These are phyloP conservation scores for Lycocorax pyrrhopterus DNA, from an alignment of 2,113 vertebrate species.

Conservation along the genomic window DNA sequence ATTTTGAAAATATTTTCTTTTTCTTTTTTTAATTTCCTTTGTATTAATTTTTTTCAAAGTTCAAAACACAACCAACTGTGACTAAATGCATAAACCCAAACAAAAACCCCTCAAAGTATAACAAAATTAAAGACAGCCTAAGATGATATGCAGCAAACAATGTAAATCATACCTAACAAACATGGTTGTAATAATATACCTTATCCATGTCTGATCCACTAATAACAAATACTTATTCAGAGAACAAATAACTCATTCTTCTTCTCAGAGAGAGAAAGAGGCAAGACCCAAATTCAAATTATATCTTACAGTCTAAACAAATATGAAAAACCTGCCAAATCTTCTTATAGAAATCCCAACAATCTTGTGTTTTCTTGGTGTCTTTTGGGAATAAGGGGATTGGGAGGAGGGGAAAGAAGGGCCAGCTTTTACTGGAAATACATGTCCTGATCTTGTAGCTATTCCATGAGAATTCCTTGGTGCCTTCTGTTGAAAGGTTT, in stretches of 20 bases:
- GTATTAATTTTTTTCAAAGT: conserved; percentile 79
- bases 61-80: conserved; percentile 77
- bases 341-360: conserved; percentile 62
- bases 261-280: conserved; percentile 32
- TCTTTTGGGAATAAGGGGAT: conserved; percentile 30
- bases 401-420: neutral
- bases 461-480: neutral
- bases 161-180: conserved; percentile 70
- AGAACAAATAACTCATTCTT: conserved; percentile 69
- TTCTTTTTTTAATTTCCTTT: conserved; percentile 79
- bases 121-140: conserved; percentile 77
- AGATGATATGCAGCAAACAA: conserved; percentile 66
- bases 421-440: neutral
- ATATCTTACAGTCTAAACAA: conserved; percentile 64
- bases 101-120: conserved; percentile 68
- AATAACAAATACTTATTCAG: conserved; percentile 72
- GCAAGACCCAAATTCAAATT: conserved; percentile 67
- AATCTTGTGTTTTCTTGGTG: conserved; percentile 56
- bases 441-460: neutral
- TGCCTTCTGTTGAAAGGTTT: neutral
- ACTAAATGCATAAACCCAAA: conserved; percentile 79
- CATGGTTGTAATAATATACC: conserved; percentile 67
- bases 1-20: conserved; percentile 82
- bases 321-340: conserved; percentile 62
- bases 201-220: conserved; percentile 76